Percentiles rank a stretch among this genome's conserved stretches.
Conservation (phyloP, 2,888 invertebrate species). For the Agrotis clavis region DNA sequence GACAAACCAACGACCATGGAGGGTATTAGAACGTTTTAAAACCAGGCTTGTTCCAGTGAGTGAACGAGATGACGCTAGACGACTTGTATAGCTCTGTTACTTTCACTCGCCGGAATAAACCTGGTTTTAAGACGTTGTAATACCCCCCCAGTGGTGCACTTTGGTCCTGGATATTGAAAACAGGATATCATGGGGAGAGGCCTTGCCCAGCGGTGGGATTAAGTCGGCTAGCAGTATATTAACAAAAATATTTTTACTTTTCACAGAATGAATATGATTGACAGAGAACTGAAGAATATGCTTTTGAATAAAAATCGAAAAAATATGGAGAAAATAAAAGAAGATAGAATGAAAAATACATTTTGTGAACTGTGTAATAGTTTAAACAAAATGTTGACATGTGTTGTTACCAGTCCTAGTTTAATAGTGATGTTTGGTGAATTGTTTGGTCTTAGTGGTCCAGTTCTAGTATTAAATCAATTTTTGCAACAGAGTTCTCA, state of each 20-base stretch:
- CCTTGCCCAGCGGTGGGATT: too few relatives aligned
- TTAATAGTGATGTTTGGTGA: slow-evolving; percentile 20
- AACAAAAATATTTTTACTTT: neutral
- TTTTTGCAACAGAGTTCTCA: slow-evolving; percentile 80
- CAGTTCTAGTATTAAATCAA: slow-evolving; percentile 69
- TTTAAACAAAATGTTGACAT: slow-evolving; percentile 20
- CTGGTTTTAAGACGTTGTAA: too few relatives aligned
- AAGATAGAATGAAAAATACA: slow-evolving; percentile 4
- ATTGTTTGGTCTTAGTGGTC: slow-evolving; percentile 37
- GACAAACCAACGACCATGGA: too few relatives aligned
- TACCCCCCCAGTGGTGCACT: too few relatives aligned
- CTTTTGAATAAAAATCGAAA: neutral
- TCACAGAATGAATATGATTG: slow-evolving; percentile 39
- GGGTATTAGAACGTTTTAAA: too few relatives aligned
- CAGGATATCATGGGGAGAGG: too few relatives aligned
- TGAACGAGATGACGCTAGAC: too few relatives aligned
- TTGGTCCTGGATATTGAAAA: too few relatives aligned
- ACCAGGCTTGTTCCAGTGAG: too few relatives aligned
- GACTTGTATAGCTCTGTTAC: too few relatives aligned
- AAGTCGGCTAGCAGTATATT: neutral
- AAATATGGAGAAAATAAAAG: slow-evolving; percentile 39
- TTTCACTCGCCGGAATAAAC: too few relatives aligned
- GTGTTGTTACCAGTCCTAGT: slow-evolving; percentile 27
- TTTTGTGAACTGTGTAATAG: slow-evolving; percentile 44
- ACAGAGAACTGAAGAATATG: slow-evolving; percentile 6